A percentile compares a stretch with the other conserved stretches of the same genome.
Conservation (phyloP, 2,888 invertebrate genomes). For the Lucinisca nassula region DNA sequence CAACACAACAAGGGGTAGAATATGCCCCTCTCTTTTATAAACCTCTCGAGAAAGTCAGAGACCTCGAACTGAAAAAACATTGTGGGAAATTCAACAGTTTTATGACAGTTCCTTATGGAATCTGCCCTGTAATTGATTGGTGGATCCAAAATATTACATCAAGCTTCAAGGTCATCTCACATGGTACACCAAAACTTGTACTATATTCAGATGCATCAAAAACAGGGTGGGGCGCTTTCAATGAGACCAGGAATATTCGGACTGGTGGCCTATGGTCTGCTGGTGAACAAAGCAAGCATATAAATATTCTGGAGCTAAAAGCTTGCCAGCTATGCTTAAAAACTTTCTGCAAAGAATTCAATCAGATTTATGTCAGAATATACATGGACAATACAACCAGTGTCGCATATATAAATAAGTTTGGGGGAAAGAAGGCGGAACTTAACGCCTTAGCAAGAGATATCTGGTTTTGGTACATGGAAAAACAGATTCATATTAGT, state of each 20-base stretch:
- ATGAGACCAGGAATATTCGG: neutral
- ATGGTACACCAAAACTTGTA: neutral
- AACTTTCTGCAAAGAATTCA: constrained; percentile 16
- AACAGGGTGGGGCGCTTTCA: constrained; percentile 10
- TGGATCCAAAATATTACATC: constrained; percentile 35
- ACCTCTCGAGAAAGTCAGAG: no score
- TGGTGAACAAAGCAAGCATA: constrained; percentile 26
- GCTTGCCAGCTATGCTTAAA: constrained; percentile 27
- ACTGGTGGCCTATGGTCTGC: constrained; percentile 13
- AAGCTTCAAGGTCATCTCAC: neutral
- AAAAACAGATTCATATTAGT: constrained; percentile 10
- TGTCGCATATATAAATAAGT: constrained; percentile 37
- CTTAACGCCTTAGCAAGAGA: constrained; percentile 16
- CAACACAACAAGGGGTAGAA: no score
- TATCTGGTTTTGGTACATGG: constrained; percentile 36
- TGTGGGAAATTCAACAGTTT: constrained; percentile 45
- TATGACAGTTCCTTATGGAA: neutral
- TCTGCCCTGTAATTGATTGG: constrained; percentile 35
- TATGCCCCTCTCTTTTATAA: no score
- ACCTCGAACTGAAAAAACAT: constrained; percentile 14
- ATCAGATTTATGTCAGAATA: neutral
- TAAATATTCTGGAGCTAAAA: constrained; percentile 43
- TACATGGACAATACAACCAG: constrained; percentile 39
- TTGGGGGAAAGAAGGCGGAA: neutral
- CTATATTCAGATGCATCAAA: constrained; percentile 18